A percentile compares a stretch with the other conserved stretches of the same genome.
phyloP scores from a whole-genome alignment of 2,797 vertebrate genomes.

The Falco biarmicus region DNA sequence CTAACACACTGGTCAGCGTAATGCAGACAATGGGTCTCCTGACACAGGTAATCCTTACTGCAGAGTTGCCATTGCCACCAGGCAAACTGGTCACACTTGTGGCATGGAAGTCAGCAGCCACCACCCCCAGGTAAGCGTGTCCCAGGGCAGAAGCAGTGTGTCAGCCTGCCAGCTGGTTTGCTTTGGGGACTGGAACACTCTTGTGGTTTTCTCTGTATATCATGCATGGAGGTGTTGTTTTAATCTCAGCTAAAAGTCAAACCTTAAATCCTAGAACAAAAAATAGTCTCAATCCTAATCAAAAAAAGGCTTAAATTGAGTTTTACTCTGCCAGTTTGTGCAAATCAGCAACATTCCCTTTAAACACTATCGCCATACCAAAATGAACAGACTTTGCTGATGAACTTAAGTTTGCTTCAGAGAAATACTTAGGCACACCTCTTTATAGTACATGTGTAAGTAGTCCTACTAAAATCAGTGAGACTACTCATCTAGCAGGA shows the following conservation, averaged over 20 bases:
- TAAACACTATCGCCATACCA: background rate
- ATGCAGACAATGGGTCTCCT: background rate
- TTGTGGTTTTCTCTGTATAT: background rate
- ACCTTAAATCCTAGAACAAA: background rate
- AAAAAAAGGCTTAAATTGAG: background rate
- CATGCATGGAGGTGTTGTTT: background rate
- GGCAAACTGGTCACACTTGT: background rate
- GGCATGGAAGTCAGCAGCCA: background rate
- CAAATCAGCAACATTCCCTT: background rate
- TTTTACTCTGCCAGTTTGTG: background rate
- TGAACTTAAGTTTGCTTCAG: background rate
- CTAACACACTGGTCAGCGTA: background rate
- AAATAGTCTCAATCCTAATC: background rate
- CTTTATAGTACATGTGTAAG: background rate
- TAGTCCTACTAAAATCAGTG: background rate
- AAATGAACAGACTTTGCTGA: background rate
- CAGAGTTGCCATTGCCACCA: background rate
- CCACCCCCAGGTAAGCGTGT: accelerated
- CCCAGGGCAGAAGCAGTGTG: background rate
- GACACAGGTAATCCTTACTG: background rate
- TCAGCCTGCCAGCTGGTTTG: background rate
- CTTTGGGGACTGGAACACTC: background rate
- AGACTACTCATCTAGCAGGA: background rate
- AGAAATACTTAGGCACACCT: background rate
- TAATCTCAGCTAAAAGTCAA: background rate